phyloP scores from a whole-genome alignment of 2,113 vertebrate species.

The Steatornis caripensis region DNA sequence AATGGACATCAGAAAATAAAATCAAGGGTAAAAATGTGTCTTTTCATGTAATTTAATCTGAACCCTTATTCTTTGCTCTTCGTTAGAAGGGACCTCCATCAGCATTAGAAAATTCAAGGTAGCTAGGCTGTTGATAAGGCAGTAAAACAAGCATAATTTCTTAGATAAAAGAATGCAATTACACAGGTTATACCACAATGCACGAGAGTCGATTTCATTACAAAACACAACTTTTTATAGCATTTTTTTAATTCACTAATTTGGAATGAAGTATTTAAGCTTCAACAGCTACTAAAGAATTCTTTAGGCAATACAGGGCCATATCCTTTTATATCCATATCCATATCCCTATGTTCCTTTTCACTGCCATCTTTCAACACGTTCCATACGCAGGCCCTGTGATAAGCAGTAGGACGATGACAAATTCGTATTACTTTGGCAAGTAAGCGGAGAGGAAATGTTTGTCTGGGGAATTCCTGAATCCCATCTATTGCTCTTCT shows the following conservation, averaged over 20 bases:
- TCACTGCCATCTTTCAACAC: background rate
- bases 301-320: background rate
- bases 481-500: background rate
- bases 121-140: background rate
- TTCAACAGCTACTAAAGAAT: background rate
- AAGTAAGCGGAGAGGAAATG: background rate
- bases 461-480: background rate
- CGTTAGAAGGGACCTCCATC: background rate
- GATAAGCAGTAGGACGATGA: background rate
- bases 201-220: background rate
- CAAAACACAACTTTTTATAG: background rate
- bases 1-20: background rate
- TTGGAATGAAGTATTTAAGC: background rate
- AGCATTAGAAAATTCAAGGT: background rate
- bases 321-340: background rate
- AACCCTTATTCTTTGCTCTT: background rate
- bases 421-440: background rate
- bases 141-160: background rate
- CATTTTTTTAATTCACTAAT: background rate
- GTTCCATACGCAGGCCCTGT: background rate
- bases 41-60: background rate
- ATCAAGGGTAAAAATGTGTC: background rate
- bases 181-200: rapidly evolving
- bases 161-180: background rate
- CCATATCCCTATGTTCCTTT: background rate